Evolutionary conservation across 1,140 invertebrate species (phyloP), one percentile per base, ranked within the genome.

Genomic region (Mesaphorura yosii): DNA sequence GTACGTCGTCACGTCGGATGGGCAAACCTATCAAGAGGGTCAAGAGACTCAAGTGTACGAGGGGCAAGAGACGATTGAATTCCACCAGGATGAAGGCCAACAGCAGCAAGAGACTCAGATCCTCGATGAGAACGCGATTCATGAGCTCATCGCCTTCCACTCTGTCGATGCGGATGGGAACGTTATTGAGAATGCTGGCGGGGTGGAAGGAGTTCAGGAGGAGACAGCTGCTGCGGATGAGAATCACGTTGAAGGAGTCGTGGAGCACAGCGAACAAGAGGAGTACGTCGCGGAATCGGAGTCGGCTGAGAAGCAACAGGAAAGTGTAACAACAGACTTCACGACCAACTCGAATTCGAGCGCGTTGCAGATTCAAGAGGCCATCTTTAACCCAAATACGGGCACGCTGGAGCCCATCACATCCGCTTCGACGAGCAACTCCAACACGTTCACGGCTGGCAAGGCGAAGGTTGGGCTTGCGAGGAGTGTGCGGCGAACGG

Each of bases 381-480:
- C 53, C 10, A 51, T 62, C 45, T 62, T 62, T 47, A 62, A 62
- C 38, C 57, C 60, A 41, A 44, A 48, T n/a, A 62, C 60, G 12
- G 60, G 60, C 22, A 62, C 60, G 12, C 48, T 62, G n/a, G 53
- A 59, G 25, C 60, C 60, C 1, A 44, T 60, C 12, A 27, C 53
- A 26, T 1, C 51, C 17, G 10, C 47, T 19, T 19, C 46, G 7
- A 44, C 56, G 6, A 25, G 49, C 19, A 57, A 53, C 15, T 7
- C 38, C 23, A 25, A 17, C 12, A 38, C 54, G 1, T 5, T 27
- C 3, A 56, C 51, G 48, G 40, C 37, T 6, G 10, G 27, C 0
- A 50, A 42, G 25, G 28, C 20, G 15, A 25, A 52, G 14, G n/a
- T 38, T 5, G 31, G 39, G 14, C 54, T 51, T 34, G n/a, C 31